Conservation (phyloP, 53 echinoderm and acorn worm genomes). For the Paracentrotus lividus region DNA sequence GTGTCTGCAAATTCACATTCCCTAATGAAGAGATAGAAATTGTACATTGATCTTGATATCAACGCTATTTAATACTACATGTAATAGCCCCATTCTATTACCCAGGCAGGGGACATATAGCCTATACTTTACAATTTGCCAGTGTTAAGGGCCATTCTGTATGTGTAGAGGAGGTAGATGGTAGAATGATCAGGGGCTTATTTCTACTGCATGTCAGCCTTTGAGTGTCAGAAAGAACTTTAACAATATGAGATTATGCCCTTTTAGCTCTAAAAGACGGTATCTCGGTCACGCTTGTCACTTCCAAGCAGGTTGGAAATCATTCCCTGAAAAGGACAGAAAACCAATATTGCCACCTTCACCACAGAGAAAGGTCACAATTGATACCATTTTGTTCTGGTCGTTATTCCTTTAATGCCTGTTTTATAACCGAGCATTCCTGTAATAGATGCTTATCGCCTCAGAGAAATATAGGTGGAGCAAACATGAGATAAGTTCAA, state of each 20-base stretch:
- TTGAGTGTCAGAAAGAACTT: too few species aligned
- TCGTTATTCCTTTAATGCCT: too few species aligned
- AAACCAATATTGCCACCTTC: slow-evolving; percentile 29
- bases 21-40: neutral
- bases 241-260: too few species aligned
- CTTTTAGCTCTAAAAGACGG: too few species aligned
- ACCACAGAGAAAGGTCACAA: slow-evolving; percentile 7
- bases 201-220: neutral
- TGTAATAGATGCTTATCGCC: too few species aligned
- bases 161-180: neutral
- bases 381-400: neutral
- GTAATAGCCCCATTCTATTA: neutral
- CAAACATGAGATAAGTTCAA: too few species aligned
- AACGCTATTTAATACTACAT: neutral
- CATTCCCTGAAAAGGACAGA: neutral
- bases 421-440: too few species aligned
- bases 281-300: slow-evolving; percentile 44
- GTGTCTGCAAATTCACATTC: neutral
- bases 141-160: neutral
- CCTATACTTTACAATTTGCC: neutral
- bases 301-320: neutral
- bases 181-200: slow-evolving; percentile 28
- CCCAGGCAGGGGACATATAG: neutral
- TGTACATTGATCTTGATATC: neutral
- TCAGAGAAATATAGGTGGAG: too few species aligned